Evolutionary conservation across 2,113 vertebrate genomes (phyloP).

Genomic region (Vulpes vulpes): DNA sequence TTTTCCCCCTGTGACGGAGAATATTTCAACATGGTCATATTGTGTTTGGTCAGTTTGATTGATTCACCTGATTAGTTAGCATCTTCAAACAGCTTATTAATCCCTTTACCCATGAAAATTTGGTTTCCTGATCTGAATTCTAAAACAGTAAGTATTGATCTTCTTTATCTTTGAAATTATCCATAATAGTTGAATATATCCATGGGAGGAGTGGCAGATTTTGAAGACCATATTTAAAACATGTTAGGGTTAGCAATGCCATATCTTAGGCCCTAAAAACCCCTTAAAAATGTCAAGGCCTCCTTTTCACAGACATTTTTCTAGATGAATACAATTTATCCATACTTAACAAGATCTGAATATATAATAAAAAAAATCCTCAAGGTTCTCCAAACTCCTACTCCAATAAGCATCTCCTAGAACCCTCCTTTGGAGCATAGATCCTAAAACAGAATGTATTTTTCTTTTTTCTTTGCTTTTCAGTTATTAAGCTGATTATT

Average conservation of each 20-base stretch:
- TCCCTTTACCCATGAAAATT: neutral
- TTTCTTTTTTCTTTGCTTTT: neutral
- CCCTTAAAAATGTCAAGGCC: neutral
- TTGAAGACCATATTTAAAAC: neutral
- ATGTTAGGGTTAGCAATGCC: neutral
- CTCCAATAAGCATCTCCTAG: neutral
- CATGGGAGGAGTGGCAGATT: neutral
- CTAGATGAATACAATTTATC: neutral
- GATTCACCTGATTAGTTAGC: neutral
- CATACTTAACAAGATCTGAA: neutral
- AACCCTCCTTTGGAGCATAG: neutral
- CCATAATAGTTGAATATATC: neutral
- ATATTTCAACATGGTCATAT: neutral
- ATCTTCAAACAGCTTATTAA: neutral
- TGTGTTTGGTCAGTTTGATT: neutral
- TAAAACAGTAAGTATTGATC: neutral
- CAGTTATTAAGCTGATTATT: neutral
- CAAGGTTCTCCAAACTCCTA: neutral
- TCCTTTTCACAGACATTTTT: neutral
- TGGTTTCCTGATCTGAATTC: constrained; percentile 15
- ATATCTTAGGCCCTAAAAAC: neutral
- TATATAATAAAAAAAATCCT: neutral
- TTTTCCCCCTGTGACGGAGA: neutral
- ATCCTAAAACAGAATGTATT: neutral
- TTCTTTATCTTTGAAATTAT: neutral